Evolutionary conservation across 1,140 invertebrate genomes (phyloP), one percentile per base, ranked within the genome.

Genomic region (Pseudomyrmex dendroicus): DNA sequence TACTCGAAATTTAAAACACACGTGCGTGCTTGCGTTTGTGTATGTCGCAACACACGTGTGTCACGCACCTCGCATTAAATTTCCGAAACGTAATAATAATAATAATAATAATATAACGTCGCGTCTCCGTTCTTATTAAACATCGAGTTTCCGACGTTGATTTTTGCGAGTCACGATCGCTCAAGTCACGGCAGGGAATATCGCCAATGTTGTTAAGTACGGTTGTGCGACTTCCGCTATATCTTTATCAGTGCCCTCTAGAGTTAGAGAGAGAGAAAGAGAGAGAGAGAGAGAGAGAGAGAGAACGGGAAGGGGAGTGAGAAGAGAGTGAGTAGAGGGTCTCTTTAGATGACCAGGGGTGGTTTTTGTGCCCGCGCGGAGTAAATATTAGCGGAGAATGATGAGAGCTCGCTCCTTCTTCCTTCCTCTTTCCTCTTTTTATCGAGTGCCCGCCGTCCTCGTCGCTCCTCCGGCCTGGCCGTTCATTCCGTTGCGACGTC

Each of bases 321-420:
- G 25, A 35, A 83, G 50, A 61, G 20, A 22, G n/a, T 13, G 15
- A 22, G 48, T 20, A 73, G 20, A 46, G 73, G 15, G 48, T 64
- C 86, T 84, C 76, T 84, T 89, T 86, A 56, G 72, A 62, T 63
- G 87, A 84, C 74, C 83, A 73, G 73, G 17, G 48, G 68, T 12
- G 57, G 64, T 77, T 85, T 91, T 92, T 92, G 90, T 91, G 86
- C 85, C 59, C 66, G 61, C 87, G 73, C 73, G 84, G 76, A 35
- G 91, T 90, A 92, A 92, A 92, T 92, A 92, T 92, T 92, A 88
- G 91, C 87, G 85, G 91, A 91, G 90, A 86, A 91, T 92, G 90
- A 92, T 92, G 91, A 92, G 88, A 52, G 78, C 77, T 85, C 84
- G 77, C 59, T 82, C 67, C 76, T 62, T 70, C 84, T 66, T 83